phyloP scores from a whole-genome alignment of 2,113 vertebrate species.

The Megaptera novaeangliae region DNA sequence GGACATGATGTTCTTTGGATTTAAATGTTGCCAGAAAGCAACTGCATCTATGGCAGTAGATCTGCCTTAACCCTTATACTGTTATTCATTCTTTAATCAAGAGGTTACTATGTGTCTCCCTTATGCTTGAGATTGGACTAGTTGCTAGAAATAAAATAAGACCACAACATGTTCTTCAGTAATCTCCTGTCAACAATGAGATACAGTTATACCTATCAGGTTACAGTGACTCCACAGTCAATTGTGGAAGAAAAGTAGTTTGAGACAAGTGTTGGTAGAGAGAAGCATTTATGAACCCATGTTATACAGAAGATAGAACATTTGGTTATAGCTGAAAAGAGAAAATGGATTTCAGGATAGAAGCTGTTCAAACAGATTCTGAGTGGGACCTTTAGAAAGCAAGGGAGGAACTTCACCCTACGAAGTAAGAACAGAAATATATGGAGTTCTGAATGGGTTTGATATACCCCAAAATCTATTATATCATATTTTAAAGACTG shows the following conservation, averaged over 20 bases:
- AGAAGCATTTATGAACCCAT: not conserved
- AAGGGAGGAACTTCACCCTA: not conserved
- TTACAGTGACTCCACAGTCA: not conserved
- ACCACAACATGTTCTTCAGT: not conserved
- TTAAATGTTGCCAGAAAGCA: constrained; percentile 18
- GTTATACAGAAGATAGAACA: not conserved
- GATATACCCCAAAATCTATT: not conserved
- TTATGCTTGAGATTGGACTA: not conserved
- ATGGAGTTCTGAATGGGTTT: not conserved
- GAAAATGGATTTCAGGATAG: not conserved
- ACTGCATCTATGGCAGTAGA: not conserved
- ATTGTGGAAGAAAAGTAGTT: not conserved
- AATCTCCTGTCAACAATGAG: not conserved
- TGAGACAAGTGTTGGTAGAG: not conserved
- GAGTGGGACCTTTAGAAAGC: not conserved
- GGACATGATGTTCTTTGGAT: constrained; percentile 28
- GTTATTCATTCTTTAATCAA: not conserved
- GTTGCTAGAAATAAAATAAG: not conserved
- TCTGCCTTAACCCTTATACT: not conserved
- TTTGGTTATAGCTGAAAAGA: not conserved
- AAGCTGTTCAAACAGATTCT: not conserved
- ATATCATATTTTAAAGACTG: not conserved
- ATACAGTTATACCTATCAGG: not conserved
- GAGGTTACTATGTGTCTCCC: not conserved
- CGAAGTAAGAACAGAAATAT: not conserved